Evolutionary conservation across 2,113 vertebrate species (phyloP).

Genomic region (Rhipidura dahli): DNA sequence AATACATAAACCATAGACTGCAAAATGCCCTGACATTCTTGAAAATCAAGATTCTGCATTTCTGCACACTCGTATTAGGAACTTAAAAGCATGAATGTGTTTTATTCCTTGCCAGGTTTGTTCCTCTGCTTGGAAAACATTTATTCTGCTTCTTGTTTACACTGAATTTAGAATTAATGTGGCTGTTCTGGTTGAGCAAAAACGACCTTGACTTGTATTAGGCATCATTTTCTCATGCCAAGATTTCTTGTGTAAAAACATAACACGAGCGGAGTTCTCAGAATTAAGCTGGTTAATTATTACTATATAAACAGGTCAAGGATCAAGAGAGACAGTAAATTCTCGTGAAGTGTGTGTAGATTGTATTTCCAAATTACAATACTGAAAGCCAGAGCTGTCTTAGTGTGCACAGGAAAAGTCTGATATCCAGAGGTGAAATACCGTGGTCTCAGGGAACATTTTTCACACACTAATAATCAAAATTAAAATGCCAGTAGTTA

Average conservation of each 20-base stretch:
- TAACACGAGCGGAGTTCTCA: background rate
- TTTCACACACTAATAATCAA: background rate
- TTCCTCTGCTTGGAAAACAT: constrained; percentile 27
- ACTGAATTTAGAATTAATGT: constrained; percentile 27
- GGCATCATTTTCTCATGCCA: background rate
- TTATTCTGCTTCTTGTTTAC: constrained; percentile 40
- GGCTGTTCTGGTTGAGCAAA: constrained; percentile 2
- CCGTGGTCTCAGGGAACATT: background rate
- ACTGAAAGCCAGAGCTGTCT: background rate
- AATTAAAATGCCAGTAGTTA: background rate
- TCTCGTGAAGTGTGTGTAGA: background rate
- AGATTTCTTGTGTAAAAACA: background rate
- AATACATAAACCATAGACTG: background rate
- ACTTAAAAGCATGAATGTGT: background rate
- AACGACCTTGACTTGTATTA: constrained; percentile 27
- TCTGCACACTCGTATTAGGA: background rate
- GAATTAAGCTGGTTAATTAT: constrained; percentile 39
- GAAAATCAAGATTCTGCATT: background rate
- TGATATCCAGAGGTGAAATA: background rate
- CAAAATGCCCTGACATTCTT: background rate
- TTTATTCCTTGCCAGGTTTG: constrained; percentile 12
- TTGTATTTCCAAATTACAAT: background rate
- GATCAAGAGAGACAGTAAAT: background rate
- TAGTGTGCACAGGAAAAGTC: background rate
- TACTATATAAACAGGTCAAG: background rate